Percentiles rank a stretch among this genome's conserved stretches.
These are phyloP conservation scores for Portunus trituberculatus DNA, from an alignment of 1,140 invertebrate genomes.

Conservation along the genomic window DNA sequence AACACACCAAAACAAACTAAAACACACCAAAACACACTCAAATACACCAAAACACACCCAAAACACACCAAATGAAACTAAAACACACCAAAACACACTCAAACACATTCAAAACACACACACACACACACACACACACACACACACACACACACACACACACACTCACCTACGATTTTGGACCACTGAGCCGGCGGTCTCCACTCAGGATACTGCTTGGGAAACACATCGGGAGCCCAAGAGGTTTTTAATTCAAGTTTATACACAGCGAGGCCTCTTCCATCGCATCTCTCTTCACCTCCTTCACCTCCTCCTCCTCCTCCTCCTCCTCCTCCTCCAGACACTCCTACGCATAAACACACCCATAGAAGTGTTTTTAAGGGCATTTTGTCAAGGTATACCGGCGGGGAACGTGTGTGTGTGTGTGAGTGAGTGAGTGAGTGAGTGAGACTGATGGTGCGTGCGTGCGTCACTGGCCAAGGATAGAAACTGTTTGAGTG, in stretches of 20 bases:
- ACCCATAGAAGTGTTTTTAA: too few relatives aligned
- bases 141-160: not conserved
- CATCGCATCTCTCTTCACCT: slow-evolving; percentile 77
- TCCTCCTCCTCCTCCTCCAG: not conserved
- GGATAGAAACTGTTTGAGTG: too few relatives aligned
- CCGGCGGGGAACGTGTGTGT: too few relatives aligned
- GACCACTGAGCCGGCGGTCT: slow-evolving; percentile 95
- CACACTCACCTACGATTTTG: slow-evolving; percentile 90
- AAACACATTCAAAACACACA: not conserved
- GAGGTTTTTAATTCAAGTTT: slow-evolving; percentile 91
- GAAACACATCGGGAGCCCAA: slow-evolving; percentile 92
- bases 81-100: not conserved
- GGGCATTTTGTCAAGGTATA: too few relatives aligned
- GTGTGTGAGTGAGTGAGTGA: too few relatives aligned
- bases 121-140: not conserved
- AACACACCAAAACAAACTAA: not conserved
- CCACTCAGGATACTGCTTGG: slow-evolving; percentile 95
- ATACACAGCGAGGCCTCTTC: slow-evolving; percentile 89
- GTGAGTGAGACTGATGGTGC: too few relatives aligned
- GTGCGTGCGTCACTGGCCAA: too few relatives aligned
- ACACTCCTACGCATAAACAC: not conserved
- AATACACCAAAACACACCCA: not conserved
- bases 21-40: not conserved
- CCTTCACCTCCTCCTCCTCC: not conserved
- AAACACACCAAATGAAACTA: not conserved